phyloP scores from a whole-genome alignment of 1,140 invertebrate species.

The Drosophila kohkoa region DNA sequence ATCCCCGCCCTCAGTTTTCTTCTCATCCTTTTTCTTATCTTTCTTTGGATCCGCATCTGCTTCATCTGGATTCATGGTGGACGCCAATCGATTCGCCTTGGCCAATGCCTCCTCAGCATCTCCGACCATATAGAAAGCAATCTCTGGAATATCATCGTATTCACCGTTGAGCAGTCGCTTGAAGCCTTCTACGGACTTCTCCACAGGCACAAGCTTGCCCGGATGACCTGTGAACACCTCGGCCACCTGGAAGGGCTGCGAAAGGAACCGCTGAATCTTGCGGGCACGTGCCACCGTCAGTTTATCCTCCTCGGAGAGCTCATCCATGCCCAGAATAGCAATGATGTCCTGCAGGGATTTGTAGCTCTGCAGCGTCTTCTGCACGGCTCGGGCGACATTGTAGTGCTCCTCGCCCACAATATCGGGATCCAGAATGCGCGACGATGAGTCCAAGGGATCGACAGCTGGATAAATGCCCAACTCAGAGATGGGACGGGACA shows the following conservation, averaged over 20 bases:
- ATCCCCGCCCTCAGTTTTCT: background rate
- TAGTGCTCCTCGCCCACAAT: constrained; percentile 93
- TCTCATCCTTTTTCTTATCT: constrained; percentile 24
- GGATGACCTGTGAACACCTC: constrained; percentile 89
- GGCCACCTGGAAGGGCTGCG: constrained; percentile 93
- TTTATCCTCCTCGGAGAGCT: constrained; percentile 94
- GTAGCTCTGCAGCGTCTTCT: constrained; percentile 93
- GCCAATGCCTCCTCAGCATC: constrained; percentile 91
- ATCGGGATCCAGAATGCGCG: constrained; percentile 92
- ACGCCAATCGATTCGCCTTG: constrained; percentile 90
- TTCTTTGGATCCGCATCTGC: constrained; percentile 1
- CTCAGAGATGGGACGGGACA: constrained; percentile 93
- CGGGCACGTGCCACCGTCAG: constrained; percentile 92
- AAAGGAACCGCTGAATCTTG: constrained; percentile 93
- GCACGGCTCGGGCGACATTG: constrained; percentile 90
- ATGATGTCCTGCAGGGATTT: constrained; percentile 93
- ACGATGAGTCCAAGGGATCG: constrained; percentile 93
- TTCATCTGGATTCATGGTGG: constrained; percentile 51
- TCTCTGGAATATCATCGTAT: constrained; percentile 92
- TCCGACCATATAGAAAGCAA: constrained; percentile 95
- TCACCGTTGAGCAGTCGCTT: constrained; percentile 88
- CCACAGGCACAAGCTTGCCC: constrained; percentile 88
- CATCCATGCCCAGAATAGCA: constrained; percentile 94
- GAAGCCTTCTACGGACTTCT: constrained; percentile 87
- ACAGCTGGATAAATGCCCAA: constrained; percentile 94